These are phyloP conservation scores for Danionella cerebrum DNA, from an alignment of 2,113 vertebrate genomes.

Conservation along the genomic window DNA sequence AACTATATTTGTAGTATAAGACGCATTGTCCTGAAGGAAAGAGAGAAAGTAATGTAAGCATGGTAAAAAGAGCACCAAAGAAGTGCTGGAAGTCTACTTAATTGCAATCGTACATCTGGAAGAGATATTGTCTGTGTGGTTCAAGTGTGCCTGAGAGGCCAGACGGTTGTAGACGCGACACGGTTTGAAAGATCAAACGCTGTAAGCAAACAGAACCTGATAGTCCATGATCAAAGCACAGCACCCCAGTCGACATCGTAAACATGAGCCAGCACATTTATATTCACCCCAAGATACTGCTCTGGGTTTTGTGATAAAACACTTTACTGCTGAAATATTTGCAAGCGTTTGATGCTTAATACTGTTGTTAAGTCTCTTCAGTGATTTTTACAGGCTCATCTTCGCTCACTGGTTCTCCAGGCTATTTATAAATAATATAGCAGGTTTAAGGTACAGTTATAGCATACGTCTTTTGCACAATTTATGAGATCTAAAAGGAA, in stretches of 20 bases:
- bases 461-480: not conserved
- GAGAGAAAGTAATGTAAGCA: not conserved
- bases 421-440: not conserved
- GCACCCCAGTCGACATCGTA: constrained; percentile 2
- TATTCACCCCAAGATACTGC: not conserved
- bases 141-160: not conserved
- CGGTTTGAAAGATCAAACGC: constrained; percentile 20
- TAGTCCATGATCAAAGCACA: constrained; percentile 9
- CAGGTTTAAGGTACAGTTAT: not conserved
- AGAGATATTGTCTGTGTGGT: not conserved
- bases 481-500: not conserved
- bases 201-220: constrained; percentile 2
- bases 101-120: not conserved
- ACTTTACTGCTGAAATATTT: not conserved
- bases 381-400: not conserved
- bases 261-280: not conserved
- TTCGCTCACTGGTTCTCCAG: not conserved
- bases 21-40: no score
- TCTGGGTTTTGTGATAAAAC: not conserved
- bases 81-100: not conserved
- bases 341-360: constrained; percentile 9
- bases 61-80: not conserved
- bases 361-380: not conserved
- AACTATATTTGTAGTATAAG: no score
- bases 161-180: not conserved